Percentiles rank a stretch among this genome's conserved stretches.
phyloP scores from a whole-genome alignment of 2,113 vertebrate species.

The Ammodytes marinus region DNA sequence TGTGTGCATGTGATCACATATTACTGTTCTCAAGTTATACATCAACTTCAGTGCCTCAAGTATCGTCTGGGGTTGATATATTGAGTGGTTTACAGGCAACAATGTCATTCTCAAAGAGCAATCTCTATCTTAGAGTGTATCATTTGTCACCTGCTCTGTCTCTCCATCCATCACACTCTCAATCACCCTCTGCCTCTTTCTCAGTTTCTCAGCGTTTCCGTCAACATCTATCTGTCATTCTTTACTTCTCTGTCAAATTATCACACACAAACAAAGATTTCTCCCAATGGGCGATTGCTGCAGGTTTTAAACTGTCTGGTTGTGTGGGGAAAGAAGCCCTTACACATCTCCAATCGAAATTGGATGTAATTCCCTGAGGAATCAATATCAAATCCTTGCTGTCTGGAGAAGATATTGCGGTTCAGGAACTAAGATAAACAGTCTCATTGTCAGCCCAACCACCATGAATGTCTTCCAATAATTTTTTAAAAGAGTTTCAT shows the following conservation, averaged over 20 bases:
- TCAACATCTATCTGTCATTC: constrained; percentile 31
- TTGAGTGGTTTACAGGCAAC: constrained; percentile 14
- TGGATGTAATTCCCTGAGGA: constrained; percentile 27
- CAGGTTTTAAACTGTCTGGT: background rate
- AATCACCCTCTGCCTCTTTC: constrained; percentile 14
- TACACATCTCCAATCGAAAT: constrained; percentile 23
- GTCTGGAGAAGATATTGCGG: constrained; percentile 51
- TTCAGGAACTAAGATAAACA: constrained; percentile 32
- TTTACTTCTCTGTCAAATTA: constrained; percentile 40
- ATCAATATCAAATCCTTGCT: constrained; percentile 51
- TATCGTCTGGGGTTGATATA: constrained; percentile 2
- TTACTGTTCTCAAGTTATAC: background rate
- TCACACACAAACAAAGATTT: constrained; percentile 27
- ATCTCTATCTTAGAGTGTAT: constrained; percentile 25
- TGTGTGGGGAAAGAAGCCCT: constrained; percentile 4
- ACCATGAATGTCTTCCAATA: background rate
- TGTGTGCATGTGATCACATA: too few species aligned
- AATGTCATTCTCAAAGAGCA: background rate
- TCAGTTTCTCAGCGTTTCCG: background rate
- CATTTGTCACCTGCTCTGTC: constrained; percentile 30
- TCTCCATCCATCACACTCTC: constrained; percentile 54
- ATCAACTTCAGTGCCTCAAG: constrained; percentile 14
- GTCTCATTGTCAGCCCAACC: background rate
- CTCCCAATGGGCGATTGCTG: background rate
- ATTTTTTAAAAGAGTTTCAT: background rate